These are phyloP conservation scores for Notothenia coriiceps DNA, from an alignment of 2,113 vertebrate genomes.

Conservation along the genomic window DNA sequence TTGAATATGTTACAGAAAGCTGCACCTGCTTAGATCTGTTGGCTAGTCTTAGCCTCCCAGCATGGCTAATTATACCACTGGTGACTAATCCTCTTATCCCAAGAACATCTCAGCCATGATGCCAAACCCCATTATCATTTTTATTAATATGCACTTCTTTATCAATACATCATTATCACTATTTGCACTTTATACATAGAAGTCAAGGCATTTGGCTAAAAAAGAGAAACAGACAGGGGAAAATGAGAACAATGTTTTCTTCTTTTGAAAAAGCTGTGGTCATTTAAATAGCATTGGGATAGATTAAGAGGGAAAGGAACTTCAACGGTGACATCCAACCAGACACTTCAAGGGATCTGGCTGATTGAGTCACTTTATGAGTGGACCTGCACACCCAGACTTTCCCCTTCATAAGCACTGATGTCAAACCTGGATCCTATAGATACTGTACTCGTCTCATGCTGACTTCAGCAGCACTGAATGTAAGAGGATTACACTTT, in stretches of 20 bases:
- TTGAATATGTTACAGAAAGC: constrained; percentile 12
- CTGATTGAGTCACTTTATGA: constrained; percentile 49
- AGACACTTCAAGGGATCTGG: constrained; percentile 69
- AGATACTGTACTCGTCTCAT: background rate
- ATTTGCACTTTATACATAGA: constrained; percentile 81
- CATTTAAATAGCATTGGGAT: constrained; percentile 75
- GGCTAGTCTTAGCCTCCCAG: constrained; percentile 1
- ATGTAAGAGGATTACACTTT: background rate
- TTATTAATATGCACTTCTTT: constrained; percentile 83
- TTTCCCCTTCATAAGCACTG: constrained; percentile 65
- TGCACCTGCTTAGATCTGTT: constrained; percentile 21
- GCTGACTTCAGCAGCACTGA: background rate
- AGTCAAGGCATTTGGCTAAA: constrained; percentile 83
- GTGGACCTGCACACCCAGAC: constrained; percentile 35
- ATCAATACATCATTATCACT: constrained; percentile 78
- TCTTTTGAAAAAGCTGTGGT: constrained; percentile 74
- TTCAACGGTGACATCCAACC: constrained; percentile 36
- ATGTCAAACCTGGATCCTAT: constrained; percentile 29
- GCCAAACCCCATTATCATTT: constrained; percentile 69
- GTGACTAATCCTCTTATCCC: constrained; percentile 66
- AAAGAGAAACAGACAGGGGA: constrained; percentile 37
- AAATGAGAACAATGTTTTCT: constrained; percentile 48
- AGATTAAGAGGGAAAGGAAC: constrained; percentile 16
- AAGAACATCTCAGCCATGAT: constrained; percentile 52
- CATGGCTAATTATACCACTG: constrained; percentile 61